Evolutionary conservation across 1,140 invertebrate genomes (phyloP).

Genomic region (Saccostrea cuccullata): DNA sequence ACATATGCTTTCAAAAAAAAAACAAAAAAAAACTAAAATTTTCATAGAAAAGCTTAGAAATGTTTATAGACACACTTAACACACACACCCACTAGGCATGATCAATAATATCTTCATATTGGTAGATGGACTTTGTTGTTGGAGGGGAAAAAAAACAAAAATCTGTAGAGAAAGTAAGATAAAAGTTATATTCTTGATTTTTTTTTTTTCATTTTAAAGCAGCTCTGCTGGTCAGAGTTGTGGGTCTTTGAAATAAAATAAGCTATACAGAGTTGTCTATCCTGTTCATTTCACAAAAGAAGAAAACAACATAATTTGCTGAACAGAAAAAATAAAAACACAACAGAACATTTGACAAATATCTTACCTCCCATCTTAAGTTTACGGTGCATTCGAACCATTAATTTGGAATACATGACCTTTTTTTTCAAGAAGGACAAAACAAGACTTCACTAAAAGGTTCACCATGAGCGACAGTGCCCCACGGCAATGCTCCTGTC

Average conservation of each 20-base stretch:
- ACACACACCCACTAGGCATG: no score
- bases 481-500: background rate
- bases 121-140: no score
- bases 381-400: constrained; percentile 25
- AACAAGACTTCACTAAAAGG: background rate
- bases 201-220: no score
- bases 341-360: background rate
- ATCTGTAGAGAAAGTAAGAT: no score
- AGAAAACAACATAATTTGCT: no score
- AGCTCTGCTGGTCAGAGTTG: background rate
- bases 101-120: no score
- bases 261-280: constrained; percentile 20
- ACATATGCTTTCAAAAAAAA: no score
- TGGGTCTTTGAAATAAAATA: background rate
- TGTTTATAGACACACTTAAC: no score
- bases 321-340: background rate
- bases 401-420: constrained; percentile 27
- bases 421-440: background rate
- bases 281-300: background rate
- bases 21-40: no score
- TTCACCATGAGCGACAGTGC: background rate
- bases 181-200: no score
- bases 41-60: no score
- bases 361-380: background rate
- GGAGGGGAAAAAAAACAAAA: no score